A percentile compares a stretch with the other conserved stretches of the same genome.
These are phyloP conservation scores for Eurytoma californica DNA, from an alignment of 2,888 invertebrate species.

Conservation along the genomic window DNA sequence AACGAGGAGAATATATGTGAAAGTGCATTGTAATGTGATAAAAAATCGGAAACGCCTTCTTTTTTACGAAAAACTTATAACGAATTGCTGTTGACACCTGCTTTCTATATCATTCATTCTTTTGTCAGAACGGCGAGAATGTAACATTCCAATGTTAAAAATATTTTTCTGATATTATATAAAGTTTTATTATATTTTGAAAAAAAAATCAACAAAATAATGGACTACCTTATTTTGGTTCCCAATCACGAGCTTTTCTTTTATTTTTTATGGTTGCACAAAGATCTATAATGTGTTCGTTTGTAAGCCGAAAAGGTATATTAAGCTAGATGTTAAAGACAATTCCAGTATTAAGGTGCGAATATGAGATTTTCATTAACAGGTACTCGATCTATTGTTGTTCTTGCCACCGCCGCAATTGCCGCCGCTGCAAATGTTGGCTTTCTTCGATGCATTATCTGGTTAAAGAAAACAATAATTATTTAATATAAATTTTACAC, in stretches of 20 bases:
- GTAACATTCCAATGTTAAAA: slow-evolving; percentile 49
- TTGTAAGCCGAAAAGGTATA: no score
- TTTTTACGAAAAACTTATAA: slow-evolving; percentile 3
- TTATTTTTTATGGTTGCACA: slow-evolving; percentile 1
- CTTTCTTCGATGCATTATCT: slow-evolving; percentile 38
- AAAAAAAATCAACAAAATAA: slow-evolving; percentile 13
- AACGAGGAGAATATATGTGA: slow-evolving; percentile 7
- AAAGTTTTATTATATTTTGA: slow-evolving; percentile 55
- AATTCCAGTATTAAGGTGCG: background rate
- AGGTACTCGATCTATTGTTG: slow-evolving; percentile 17
- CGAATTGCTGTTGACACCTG: no score
- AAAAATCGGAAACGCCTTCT: background rate
- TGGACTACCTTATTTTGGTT: slow-evolving; percentile 5
- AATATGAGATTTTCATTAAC: background rate
- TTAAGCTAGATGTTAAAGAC: no score
- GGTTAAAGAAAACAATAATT: slow-evolving; percentile 2
- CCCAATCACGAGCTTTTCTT: background rate
- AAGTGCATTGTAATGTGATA: slow-evolving; percentile 8
- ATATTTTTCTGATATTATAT: slow-evolving; percentile 54
- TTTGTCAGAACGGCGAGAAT: slow-evolving; percentile 22
- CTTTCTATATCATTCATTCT: slow-evolving; percentile 1
- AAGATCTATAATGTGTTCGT: background rate
- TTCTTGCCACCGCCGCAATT: slow-evolving; percentile 32
- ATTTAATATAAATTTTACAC: background rate
- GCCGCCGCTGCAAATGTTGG: background rate